Conservation (phyloP, 2,113 vertebrate genomes). For the Amblyornis subalaris region DNA sequence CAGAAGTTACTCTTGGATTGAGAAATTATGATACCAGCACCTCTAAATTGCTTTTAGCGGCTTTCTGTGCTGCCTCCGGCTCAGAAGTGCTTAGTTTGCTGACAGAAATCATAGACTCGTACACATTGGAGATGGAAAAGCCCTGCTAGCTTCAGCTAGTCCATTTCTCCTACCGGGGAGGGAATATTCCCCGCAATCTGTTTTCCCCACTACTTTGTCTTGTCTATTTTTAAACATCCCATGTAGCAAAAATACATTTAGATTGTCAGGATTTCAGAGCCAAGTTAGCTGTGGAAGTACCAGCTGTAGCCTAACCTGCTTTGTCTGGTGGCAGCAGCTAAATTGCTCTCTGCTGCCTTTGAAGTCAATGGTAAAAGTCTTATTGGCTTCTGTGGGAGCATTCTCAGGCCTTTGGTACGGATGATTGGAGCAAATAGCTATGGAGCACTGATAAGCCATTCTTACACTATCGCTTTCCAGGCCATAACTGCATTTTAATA, state of each 20-base stretch:
- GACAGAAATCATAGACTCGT: constrained; percentile 38
- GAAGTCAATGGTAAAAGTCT: constrained; percentile 62
- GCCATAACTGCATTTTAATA: constrained; percentile 58
- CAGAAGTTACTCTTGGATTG: constrained; percentile 51
- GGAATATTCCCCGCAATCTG: constrained; percentile 49
- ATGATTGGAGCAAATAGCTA: constrained; percentile 54
- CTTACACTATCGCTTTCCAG: constrained; percentile 29
- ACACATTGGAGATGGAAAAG: constrained; percentile 46
- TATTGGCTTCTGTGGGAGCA: constrained; percentile 59
- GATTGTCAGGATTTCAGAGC: constrained; percentile 47
- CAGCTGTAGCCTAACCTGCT: constrained; percentile 64
- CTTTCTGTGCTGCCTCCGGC: constrained; percentile 25
- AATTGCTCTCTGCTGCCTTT: constrained; percentile 57
- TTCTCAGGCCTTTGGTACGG: constrained; percentile 41
- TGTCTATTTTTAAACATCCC: constrained; percentile 58
- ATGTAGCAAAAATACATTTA: constrained; percentile 47
- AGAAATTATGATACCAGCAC: constrained; percentile 50
- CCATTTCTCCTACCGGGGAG: constrained; percentile 39
- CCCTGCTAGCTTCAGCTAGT: constrained; percentile 52
- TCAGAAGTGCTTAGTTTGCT: constrained; percentile 55
- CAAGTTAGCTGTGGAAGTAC: constrained; percentile 55
- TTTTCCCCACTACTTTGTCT: constrained; percentile 40
- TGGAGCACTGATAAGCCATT: constrained; percentile 52
- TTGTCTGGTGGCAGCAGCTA: constrained; percentile 59
- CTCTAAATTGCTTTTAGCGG: constrained; percentile 47